Percentiles rank a stretch among this genome's conserved stretches.
These are phyloP conservation scores for Delphinapterus leucas DNA, from an alignment of 2,113 vertebrate species.

Conservation along the genomic window DNA sequence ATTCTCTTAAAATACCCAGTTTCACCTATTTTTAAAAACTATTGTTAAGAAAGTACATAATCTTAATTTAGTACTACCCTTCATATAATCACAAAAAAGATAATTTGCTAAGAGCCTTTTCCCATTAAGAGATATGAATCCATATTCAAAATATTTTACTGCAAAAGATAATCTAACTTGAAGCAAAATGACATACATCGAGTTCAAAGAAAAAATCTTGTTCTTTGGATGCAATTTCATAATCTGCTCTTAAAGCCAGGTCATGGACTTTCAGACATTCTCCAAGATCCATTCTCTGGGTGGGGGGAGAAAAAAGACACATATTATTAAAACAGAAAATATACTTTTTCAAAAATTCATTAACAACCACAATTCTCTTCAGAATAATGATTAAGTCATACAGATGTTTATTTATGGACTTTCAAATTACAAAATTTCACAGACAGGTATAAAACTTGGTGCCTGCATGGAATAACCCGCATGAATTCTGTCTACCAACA, in stretches of 20 bases:
- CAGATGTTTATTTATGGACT: background rate
- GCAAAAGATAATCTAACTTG: background rate
- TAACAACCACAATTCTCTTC: background rate
- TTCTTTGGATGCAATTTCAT: conserved; percentile 98
- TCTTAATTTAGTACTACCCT: background rate
- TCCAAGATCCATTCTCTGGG: conserved; percentile 98
- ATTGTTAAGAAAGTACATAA: background rate
- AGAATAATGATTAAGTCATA: conserved; percentile 33
- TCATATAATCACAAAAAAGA: background rate
- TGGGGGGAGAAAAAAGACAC: background rate
- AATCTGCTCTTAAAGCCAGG: conserved; percentile 96
- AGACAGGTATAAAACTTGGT: conserved; percentile 2
- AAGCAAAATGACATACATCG: conserved; percentile 89
- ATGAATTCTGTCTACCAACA: background rate
- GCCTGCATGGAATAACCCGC: background rate
- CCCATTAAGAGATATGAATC: background rate
- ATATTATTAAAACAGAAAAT: conserved; percentile 17
- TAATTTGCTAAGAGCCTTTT: background rate
- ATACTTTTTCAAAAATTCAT: background rate
- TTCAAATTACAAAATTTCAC: conserved; percentile 26
- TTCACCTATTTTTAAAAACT: background rate
- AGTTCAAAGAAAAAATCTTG: conserved; percentile 99
- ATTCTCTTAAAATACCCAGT: background rate
- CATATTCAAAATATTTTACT: conserved; percentile 1
- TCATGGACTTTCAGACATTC: conserved; percentile 98